Conservation (phyloP, 2,113 vertebrate species). For the Tragelaphus strepsiceros region DNA sequence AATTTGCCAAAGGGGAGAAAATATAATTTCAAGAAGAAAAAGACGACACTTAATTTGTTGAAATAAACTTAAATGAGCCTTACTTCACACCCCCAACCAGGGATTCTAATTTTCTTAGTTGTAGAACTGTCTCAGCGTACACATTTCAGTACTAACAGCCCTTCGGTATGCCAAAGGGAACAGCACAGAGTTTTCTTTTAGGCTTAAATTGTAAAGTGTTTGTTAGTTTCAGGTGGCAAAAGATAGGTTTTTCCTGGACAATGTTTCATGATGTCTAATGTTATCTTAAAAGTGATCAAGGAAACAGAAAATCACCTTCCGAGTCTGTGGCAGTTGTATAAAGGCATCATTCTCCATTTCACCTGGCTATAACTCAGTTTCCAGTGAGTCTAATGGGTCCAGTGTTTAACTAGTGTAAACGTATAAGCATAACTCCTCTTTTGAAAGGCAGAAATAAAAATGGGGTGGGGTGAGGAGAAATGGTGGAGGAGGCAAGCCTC, state of each 20-base stretch:
- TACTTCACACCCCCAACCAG: background rate
- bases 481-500: background rate
- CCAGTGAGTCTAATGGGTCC: background rate
- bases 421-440: background rate
- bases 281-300: background rate
- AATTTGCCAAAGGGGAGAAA: conserved; percentile 58
- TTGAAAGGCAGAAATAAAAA: background rate
- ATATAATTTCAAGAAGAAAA: conserved; percentile 3
- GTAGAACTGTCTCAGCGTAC: background rate
- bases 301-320: background rate
- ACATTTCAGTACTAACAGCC: conserved; percentile 4
- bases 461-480: background rate
- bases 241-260: background rate
- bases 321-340: background rate
- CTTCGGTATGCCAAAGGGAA: background rate
- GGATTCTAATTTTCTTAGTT: conserved; percentile 32
- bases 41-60: background rate
- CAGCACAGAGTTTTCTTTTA: background rate
- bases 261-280: background rate
- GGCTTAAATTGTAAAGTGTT: background rate
- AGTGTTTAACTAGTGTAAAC: background rate
- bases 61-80: conserved; percentile 18
- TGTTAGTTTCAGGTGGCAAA: background rate
- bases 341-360: background rate
- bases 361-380: background rate